These are phyloP conservation scores for Chelidonichthys spinosus DNA, from an alignment of 2,797 vertebrate genomes.

Conservation along the genomic window DNA sequence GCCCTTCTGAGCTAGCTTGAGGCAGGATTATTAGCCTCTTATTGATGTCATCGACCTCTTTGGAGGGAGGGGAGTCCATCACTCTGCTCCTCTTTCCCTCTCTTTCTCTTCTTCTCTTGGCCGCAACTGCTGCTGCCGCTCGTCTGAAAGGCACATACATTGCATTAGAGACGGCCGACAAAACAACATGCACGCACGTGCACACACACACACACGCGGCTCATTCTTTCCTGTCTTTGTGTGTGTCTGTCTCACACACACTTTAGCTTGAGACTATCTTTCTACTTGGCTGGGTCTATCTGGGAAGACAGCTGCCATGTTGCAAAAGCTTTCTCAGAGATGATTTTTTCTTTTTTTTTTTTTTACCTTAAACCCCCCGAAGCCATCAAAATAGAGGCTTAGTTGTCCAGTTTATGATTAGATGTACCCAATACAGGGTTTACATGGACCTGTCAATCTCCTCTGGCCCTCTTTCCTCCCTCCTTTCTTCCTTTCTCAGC, in stretches of 20 bases:
- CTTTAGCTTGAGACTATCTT: constrained; percentile 55
- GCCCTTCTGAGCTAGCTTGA: constrained; percentile 75
- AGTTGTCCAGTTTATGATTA: constrained; percentile 40
- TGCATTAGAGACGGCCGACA: constrained; percentile 64
- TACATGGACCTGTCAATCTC: constrained; percentile 37
- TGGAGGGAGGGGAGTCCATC: constrained; percentile 73
- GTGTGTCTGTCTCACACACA: constrained; percentile 12
- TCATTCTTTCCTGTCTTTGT: not conserved
- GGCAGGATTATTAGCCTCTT: constrained; percentile 84
- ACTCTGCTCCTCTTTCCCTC: constrained; percentile 60
- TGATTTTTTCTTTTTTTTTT: constrained; percentile 44
- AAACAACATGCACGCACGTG: constrained; percentile 49
- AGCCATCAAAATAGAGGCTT: constrained; percentile 54
- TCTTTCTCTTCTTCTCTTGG: constrained; percentile 58
- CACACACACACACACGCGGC: constrained; percentile 5
- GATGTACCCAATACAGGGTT: constrained; percentile 16
- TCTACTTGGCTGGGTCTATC: constrained; percentile 66
- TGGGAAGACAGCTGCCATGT: constrained; percentile 73
- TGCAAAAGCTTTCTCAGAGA: constrained; percentile 72
- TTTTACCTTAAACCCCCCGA: constrained; percentile 32
- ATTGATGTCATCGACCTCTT: constrained; percentile 84
- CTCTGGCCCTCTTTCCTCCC: constrained; percentile 23
- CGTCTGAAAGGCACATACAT: constrained; percentile 68
- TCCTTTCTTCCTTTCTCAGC: constrained; percentile 38
- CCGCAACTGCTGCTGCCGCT: constrained; percentile 42